Evolutionary conservation across 2,113 vertebrate species (phyloP).

Genomic region (Pedetes capensis): DNA sequence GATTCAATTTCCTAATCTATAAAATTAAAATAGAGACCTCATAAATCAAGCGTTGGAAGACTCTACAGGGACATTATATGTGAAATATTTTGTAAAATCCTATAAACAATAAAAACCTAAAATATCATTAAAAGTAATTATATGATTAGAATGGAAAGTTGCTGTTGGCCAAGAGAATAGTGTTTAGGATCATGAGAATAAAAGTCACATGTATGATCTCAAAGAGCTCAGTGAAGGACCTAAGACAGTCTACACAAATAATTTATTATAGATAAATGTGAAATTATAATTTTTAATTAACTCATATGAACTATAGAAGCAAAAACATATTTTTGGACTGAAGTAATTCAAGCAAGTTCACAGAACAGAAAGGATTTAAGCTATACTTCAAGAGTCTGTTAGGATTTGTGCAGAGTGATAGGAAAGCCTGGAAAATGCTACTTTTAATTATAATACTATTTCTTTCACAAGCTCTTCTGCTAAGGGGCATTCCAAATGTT

Average conservation of each 20-base stretch:
- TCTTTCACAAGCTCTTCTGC: conserved; percentile 54
- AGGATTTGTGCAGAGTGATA: neutral
- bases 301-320: neutral
- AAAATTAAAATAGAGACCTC: neutral
- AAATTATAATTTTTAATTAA: neutral
- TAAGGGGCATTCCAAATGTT: conserved; percentile 63
- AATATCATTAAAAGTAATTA: neutral
- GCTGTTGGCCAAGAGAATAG: neutral
- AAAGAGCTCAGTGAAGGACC: neutral
- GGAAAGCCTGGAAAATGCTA: neutral
- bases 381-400: neutral
- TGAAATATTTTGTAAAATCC: neutral
- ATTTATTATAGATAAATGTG: neutral
- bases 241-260: neutral
- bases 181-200: neutral
- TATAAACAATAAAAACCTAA: neutral
- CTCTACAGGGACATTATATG: neutral
- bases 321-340: neutral
- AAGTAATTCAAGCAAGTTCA: neutral
- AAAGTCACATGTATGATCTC: neutral
- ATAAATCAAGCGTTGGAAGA: neutral
- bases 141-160: neutral
- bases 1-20: neutral
- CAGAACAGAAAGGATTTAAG: neutral
- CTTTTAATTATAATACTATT: conserved; percentile 53